Evolutionary conservation across 1,140 invertebrate species (phyloP).

Genomic region (Ridgeia piscesae): DNA sequence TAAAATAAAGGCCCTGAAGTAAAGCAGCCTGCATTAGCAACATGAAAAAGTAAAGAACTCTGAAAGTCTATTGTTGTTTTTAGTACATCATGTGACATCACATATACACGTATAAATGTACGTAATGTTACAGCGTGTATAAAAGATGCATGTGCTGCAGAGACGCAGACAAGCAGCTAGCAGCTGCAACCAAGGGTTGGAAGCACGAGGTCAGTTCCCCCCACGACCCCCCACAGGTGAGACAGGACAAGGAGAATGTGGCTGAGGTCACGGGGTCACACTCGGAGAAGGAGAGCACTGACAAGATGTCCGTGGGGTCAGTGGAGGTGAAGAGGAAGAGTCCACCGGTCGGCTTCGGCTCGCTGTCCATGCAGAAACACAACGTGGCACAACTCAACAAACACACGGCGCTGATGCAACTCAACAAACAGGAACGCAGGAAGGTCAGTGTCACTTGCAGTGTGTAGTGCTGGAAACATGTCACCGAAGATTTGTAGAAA

Average conservation of each 20-base stretch:
- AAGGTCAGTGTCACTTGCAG: background rate
- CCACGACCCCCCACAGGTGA: background rate
- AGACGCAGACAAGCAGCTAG: background rate
- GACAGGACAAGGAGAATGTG: background rate
- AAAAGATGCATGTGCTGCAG: background rate
- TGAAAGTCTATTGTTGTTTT: no score
- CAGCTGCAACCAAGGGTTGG: background rate
- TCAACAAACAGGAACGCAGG: background rate
- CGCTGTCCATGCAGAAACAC: background rate
- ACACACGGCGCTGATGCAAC: background rate
- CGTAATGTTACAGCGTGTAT: no score
- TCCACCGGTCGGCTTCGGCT: background rate
- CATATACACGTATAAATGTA: no score
- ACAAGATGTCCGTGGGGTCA: background rate
- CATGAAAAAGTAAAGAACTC: no score
- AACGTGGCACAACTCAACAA: background rate
- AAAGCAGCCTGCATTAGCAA: no score
- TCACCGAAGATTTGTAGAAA: background rate
- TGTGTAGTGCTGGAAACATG: background rate
- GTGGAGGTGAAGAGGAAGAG: background rate
- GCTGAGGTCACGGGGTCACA: background rate
- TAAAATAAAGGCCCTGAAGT: no score
- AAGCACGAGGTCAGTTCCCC: background rate
- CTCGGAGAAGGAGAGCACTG: background rate
- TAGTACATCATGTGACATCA: no score